A percentile compares a stretch with the other conserved stretches of the same genome.
Evolutionary conservation across 1,140 invertebrate genomes (phyloP).

Genomic region (Drosophila insularis): DNA sequence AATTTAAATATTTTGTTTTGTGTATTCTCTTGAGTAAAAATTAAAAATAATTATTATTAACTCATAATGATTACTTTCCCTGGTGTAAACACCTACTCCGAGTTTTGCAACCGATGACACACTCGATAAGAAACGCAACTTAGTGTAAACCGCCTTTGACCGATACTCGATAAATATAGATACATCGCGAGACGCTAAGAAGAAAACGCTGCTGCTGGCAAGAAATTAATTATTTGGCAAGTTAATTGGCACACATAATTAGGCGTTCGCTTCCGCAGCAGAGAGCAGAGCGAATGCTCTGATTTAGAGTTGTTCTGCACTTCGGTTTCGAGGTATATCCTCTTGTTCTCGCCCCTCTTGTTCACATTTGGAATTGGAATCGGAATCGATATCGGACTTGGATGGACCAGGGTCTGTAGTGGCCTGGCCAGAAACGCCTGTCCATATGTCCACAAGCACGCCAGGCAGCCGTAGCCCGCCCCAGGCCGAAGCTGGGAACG

Average conservation of each 20-base stretch:
- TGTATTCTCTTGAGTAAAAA: no score
- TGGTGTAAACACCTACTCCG: no score
- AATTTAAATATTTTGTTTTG: no score
- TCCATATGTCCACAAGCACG: constrained; percentile 55
- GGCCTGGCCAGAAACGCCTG: background rate
- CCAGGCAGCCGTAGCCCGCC: constrained; percentile 45
- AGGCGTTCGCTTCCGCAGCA: background rate
- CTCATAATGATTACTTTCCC: no score
- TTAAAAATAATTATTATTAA: no score
- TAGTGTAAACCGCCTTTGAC: no score
- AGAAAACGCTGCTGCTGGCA: background rate
- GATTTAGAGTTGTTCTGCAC: background rate
- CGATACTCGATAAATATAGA: background rate
- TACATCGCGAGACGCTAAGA: background rate
- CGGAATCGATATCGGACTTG: constrained; percentile 1
- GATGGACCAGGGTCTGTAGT: background rate
- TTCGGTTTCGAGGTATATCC: background rate
- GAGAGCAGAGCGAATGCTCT: background rate
- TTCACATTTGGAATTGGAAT: constrained; percentile 3
- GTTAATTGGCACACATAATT: background rate
- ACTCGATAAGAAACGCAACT: no score
- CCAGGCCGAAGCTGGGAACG: constrained; percentile 17
- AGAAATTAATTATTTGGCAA: constrained; percentile 5
- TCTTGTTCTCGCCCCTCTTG: background rate
- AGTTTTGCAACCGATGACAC: no score